A percentile compares a stretch with the other conserved stretches of the same genome.
Conservation (phyloP, 1,140 invertebrate species). For the Drosophila santomea region DNA sequence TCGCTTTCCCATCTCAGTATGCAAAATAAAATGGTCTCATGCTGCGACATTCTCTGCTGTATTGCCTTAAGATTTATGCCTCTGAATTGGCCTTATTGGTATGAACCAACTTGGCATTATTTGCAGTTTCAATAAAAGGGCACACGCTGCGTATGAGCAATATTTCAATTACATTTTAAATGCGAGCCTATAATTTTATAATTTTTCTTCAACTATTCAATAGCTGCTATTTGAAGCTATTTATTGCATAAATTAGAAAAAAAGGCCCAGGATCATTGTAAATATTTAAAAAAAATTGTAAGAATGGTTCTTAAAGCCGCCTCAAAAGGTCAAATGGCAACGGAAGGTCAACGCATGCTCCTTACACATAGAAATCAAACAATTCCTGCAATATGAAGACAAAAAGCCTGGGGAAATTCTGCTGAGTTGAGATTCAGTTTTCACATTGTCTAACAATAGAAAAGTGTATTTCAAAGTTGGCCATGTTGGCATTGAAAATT, state of each 20-base stretch:
- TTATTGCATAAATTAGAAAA: too few relatives aligned
- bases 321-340: conserved; percentile 6
- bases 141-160: conserved; percentile 40
- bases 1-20: neutral
- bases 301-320: neutral
- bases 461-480: neutral
- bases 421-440: neutral
- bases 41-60: conserved; percentile 20
- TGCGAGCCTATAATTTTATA: neutral
- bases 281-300: too few relatives aligned
- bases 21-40: neutral
- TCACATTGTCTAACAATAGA: neutral
- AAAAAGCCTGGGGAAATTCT: neutral
- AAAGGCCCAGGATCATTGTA: too few relatives aligned
- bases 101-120: neutral
- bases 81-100: conserved; percentile 10
- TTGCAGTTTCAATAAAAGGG: conserved; percentile 56
- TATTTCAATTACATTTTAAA: conserved; percentile 40
- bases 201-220: neutral
- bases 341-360: conserved; percentile 15
- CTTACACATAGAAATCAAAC: conserved; percentile 1
- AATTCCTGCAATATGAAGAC: neutral
- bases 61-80: conserved; percentile 53
- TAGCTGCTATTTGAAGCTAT: too few relatives aligned
- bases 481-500: neutral